phyloP scores from a whole-genome alignment of 1,140 invertebrate species.

The Drosophila santomea region DNA sequence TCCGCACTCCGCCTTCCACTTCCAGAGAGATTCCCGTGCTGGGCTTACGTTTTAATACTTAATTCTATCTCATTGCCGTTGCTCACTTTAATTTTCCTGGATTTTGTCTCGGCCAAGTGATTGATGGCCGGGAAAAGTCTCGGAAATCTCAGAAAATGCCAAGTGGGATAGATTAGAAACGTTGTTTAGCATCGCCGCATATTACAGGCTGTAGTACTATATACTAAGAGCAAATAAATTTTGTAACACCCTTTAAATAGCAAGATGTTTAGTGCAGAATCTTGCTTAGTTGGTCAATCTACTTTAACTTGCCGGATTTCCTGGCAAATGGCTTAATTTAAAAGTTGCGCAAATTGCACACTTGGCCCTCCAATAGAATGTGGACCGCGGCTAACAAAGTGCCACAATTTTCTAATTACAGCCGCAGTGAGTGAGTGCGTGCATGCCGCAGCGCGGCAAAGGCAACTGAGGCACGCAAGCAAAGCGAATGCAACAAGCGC shows the following conservation, averaged over 20 bases:
- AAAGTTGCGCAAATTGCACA: slow-evolving; percentile 62
- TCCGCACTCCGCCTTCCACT: neutral
- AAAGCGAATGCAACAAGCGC: slow-evolving; percentile 65
- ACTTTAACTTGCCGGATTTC: neutral
- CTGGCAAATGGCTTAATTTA: slow-evolving; percentile 72
- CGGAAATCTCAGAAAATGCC: neutral
- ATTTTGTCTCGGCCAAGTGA: slow-evolving; percentile 27
- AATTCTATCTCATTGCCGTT: slow-evolving; percentile 33
- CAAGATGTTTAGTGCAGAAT: neutral
- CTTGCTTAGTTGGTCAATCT: neutral
- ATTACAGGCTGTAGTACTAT: too few relatives aligned
- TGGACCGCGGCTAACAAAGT: slow-evolving; percentile 64
- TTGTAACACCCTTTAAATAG: neutral
- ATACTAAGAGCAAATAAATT: neutral
- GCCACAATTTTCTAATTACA: slow-evolving; percentile 82
- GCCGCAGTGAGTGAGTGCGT: slow-evolving; percentile 42
- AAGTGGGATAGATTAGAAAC: slow-evolving; percentile 2
- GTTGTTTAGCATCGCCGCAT: neutral
- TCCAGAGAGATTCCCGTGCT: slow-evolving; percentile 37
- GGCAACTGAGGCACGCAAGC: slow-evolving; percentile 48
- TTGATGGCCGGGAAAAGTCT: neutral
- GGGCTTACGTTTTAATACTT: slow-evolving; percentile 40
- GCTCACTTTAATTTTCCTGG: slow-evolving; percentile 65
- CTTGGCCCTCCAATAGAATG: slow-evolving; percentile 41
- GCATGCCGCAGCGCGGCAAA: neutral